Percentiles rank a stretch among this genome's conserved stretches.
Evolutionary conservation across 2,797 vertebrate species (phyloP).

Genomic region (Brotula barbata): DNA sequence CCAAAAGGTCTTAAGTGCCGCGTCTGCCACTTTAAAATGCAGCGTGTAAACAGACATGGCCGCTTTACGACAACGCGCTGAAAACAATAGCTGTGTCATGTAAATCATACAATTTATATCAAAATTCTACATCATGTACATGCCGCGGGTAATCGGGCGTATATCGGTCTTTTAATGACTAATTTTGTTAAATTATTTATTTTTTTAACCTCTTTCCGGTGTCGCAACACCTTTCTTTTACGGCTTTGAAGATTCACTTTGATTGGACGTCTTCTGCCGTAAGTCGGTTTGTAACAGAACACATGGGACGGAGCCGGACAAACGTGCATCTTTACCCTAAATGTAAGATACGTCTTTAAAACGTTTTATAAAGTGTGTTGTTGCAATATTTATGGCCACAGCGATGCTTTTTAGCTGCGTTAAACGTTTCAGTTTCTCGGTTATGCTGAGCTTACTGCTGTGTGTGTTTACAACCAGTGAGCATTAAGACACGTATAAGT

Average conservation of each 20-base stretch:
- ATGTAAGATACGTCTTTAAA: conserved; percentile 37
- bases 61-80: fast-evolving
- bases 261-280: conserved; percentile 52
- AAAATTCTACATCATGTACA: no score
- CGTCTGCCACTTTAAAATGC: conserved; percentile 24
- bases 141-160: no score
- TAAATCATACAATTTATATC: no score
- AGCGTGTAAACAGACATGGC: conserved; percentile 38
- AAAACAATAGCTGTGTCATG: no score
- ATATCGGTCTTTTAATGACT: no score
- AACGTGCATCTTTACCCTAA: conserved; percentile 16
- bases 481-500: no score
- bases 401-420: fast-evolving
- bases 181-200: no score
- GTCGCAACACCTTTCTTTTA: conserved; percentile 36
- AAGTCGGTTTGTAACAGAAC: conserved; percentile 43
- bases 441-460: no score
- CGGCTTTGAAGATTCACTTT: conserved; percentile 17
- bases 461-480: background rate
- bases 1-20: background rate
- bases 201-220: background rate
- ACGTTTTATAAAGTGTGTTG: background rate
- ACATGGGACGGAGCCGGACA: conserved; percentile 16
- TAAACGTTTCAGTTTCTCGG: fast-evolving
- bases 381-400: background rate